phyloP scores from a whole-genome alignment of 1,140 invertebrate genomes.

The Anastrepha obliqua region DNA sequence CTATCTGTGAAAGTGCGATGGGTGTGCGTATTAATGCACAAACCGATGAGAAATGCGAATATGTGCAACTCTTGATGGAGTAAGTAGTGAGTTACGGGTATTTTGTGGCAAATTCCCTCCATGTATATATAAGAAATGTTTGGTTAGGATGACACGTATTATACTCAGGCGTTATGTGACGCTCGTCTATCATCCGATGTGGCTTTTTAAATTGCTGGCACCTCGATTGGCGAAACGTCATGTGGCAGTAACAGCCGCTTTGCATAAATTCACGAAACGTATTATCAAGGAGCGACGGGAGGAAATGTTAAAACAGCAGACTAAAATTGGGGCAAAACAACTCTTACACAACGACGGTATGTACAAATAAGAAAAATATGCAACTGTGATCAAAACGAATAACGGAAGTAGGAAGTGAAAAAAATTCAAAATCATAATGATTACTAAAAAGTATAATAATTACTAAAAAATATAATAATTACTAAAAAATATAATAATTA shows the following conservation, averaged over 20 bases:
- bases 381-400: too few species aligned
- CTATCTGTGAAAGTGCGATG: slow-evolving; percentile 80
- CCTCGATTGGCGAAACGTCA: slow-evolving; percentile 62
- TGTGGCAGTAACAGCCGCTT: slow-evolving; percentile 58
- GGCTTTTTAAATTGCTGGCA: slow-evolving; percentile 59
- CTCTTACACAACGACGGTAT: not conserved
- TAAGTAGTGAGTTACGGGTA: slow-evolving; percentile 60
- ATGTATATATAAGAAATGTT: not conserved
- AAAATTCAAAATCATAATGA: too few species aligned
- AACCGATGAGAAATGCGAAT: slow-evolving; percentile 76
- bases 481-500: too few species aligned
- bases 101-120: not conserved
- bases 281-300: slow-evolving; percentile 59
- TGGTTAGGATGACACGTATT: slow-evolving; percentile 27
- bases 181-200: slow-evolving; percentile 64
- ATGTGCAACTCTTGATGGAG: slow-evolving; percentile 76
- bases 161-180: slow-evolving; percentile 49
- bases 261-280: slow-evolving; percentile 63
- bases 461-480: too few species aligned
- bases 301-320: slow-evolving; percentile 58
- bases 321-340: not conserved
- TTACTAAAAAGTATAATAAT: too few species aligned
- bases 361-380: not conserved
- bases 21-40: slow-evolving; percentile 79
- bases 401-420: too few species aligned